A percentile compares a stretch with the other conserved stretches of the same genome.
Evolutionary conservation across 2,113 vertebrate genomes (phyloP).

Genomic region (Pedionomus torquatus): DNA sequence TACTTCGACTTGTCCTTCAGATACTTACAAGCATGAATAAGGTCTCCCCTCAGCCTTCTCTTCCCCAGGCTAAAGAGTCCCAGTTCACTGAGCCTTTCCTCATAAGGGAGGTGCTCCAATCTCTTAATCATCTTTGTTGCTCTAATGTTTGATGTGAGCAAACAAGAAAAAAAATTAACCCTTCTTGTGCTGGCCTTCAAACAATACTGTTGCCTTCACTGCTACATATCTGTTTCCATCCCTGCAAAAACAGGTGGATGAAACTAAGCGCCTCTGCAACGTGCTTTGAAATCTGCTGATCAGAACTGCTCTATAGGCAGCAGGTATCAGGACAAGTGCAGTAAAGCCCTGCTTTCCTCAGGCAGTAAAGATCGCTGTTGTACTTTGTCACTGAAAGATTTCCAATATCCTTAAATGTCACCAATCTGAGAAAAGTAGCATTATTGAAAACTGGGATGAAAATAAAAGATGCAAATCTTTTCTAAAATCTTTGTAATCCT

Average conservation of each 20-base stretch:
- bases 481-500: conserved; percentile 35
- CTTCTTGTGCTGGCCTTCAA: neutral
- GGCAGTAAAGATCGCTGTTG: fast-evolving
- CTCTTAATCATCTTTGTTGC: too few relatives aligned
- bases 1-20: too few relatives aligned
- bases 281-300: neutral
- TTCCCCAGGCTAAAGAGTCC: too few relatives aligned
- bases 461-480: neutral
- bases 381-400: neutral
- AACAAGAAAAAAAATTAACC: neutral
- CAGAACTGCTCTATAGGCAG: neutral
- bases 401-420: neutral
- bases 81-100: too few relatives aligned
- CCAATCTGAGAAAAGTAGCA: neutral
- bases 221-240: neutral
- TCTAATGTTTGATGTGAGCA: neutral
- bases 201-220: neutral
- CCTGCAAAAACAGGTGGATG: neutral
- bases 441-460: neutral
- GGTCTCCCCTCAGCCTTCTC: too few relatives aligned
- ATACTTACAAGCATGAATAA: too few relatives aligned
- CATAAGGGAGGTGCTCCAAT: too few relatives aligned
- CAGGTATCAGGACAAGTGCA: neutral
- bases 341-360: neutral
- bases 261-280: neutral